Evolutionary conservation across 2,888 invertebrate species (phyloP), one percentile per base, ranked within the genome.

Genomic region (Rotaria magnacalcarata): DNA sequence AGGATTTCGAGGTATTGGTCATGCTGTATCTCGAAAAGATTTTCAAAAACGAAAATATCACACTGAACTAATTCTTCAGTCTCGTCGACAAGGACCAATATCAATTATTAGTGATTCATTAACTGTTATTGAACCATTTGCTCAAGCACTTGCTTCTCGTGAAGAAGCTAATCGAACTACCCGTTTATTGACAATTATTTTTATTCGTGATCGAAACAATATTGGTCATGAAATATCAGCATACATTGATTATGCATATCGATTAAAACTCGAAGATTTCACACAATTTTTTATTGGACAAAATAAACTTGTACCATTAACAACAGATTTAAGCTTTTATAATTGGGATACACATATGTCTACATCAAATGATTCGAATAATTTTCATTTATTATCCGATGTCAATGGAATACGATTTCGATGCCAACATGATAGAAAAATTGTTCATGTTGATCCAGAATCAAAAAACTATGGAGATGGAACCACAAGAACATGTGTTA

Each of bases 161-260:
- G 96, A 96, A 90, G 92, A 93, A 85, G 93, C 93, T 0, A 96
- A 96, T 89, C 92, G 94, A 89, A 92, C 93, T 87, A 94, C 94
- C 47, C 93, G 93, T 87, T 90, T 95, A 88, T 94, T 94, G 87
- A 90, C 91, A 19, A 95, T 96, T 85, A 94, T 96, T 87, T 96
- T 95, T 89, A 90, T 96, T 10, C 93, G 94, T 16, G 93, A 93
- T 89, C 93, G 92, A 87, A 94, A 94, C 19, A 93, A 92, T 87
- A 92, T 93, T 8, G 94, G 95, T 5, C 94, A 94, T 88, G 95
- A 95, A 90, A 93, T 95, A 87, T 95, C 95, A 0, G 95, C 94
- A 1, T 96, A 95, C 89, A 94, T 96, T 52, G 96, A 96, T 90
- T 95, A 93, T 90, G 93, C 93, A 0, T 93, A 94, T 87, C 92